Conservation (phyloP, 2,888 invertebrate genomes). For the Allacma fusca region DNA sequence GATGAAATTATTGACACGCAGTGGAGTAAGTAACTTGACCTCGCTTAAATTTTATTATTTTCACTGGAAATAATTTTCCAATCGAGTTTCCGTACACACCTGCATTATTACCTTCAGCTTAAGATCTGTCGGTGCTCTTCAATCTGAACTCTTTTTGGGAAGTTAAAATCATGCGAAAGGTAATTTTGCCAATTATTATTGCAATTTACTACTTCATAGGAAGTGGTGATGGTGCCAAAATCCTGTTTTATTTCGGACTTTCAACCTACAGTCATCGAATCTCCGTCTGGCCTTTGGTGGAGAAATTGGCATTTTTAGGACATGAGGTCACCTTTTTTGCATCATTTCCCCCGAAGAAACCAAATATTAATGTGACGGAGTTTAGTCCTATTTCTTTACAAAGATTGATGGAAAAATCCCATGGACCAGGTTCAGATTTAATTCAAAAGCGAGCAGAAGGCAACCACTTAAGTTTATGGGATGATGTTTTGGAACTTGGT, state of each 20-base stretch:
- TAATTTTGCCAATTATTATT: too few relatives aligned
- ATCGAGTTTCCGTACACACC: too few relatives aligned
- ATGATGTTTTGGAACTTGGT: conserved; percentile 17
- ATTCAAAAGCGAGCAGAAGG: conserved; percentile 7
- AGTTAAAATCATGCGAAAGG: too few relatives aligned
- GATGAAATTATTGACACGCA: too few relatives aligned
- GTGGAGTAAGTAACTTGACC: too few relatives aligned
- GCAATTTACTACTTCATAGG: too few relatives aligned
- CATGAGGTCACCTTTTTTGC: conserved; percentile 56
- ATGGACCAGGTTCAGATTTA: conserved; percentile 14
- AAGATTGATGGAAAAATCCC: neutral
- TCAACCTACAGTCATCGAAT: conserved; percentile 57
- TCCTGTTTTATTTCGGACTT: conserved; percentile 54
- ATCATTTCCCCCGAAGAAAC: conserved; percentile 43
- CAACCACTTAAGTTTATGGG: conserved; percentile 14
- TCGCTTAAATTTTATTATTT: too few relatives aligned
- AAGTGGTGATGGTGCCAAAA: conserved; percentile 40
- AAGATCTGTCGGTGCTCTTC: too few relatives aligned
- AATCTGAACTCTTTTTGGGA: too few relatives aligned
- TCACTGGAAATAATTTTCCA: too few relatives aligned
- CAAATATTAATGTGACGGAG: conserved; percentile 47
- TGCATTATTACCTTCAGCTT: too few relatives aligned
- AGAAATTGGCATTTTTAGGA: conserved; percentile 48
- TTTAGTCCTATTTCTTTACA: conserved; percentile 29
- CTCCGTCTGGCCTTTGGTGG: conserved; percentile 55